A percentile compares a stretch with the other conserved stretches of the same genome.
These are phyloP conservation scores for Fopius arisanus DNA, from an alignment of 1,140 invertebrate genomes.

Conservation along the genomic window DNA sequence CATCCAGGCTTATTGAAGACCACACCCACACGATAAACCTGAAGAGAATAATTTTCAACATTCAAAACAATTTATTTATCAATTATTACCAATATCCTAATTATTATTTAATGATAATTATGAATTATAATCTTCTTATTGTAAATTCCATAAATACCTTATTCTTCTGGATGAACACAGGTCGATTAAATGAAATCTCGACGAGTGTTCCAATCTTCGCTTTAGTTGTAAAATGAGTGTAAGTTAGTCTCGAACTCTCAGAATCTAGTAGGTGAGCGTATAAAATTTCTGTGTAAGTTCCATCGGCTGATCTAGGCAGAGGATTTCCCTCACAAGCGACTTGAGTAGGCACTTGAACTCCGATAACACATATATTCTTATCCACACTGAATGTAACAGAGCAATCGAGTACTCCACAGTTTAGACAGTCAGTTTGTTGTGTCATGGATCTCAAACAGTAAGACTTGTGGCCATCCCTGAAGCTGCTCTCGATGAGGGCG, in stretches of 20 bases:
- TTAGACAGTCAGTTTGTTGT: conserved; percentile 72
- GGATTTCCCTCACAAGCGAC: conserved; percentile 32
- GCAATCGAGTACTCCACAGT: conserved; percentile 76
- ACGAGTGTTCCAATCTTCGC: conserved; percentile 70
- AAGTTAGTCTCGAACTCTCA: conserved; percentile 77
- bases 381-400: conserved; percentile 80
- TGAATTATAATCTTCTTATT: no score
- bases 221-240: conserved; percentile 80
- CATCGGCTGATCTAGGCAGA: conserved; percentile 13
- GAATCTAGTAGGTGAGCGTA: conserved; percentile 81
- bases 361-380: conserved; percentile 78
- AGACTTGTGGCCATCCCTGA: conserved; percentile 45
- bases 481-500: conserved; percentile 10
- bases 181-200: conserved; percentile 81
- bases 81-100: no score
- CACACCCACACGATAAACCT: conserved; percentile 76
- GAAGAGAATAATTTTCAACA: no score
- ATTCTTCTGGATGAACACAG: conserved; percentile 77
- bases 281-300: conserved; percentile 76
- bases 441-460: conserved; percentile 73
- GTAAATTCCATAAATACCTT: no score
- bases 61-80: neutral
- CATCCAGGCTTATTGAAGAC: conserved; percentile 81
- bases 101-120: no score
- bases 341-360: conserved; percentile 69